phyloP scores from a whole-genome alignment of 1,140 invertebrate genomes.

The Yoshiicerus persimilis region DNA sequence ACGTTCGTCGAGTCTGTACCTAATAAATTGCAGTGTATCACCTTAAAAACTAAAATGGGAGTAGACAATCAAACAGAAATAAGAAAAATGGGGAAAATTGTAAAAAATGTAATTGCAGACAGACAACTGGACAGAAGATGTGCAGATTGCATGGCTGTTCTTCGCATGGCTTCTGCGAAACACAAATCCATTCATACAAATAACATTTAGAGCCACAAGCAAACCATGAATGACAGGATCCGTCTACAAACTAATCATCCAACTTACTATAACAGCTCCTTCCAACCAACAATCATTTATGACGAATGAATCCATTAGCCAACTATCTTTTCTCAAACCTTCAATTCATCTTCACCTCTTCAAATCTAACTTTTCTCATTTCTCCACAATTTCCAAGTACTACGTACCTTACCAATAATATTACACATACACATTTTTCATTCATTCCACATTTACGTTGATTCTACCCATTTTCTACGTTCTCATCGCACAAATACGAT shows the following conservation, averaged over 20 bases:
- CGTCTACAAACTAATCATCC: background rate
- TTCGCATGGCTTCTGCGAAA: background rate
- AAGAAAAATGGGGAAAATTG: background rate
- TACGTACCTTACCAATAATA: too few species aligned
- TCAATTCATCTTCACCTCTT: background rate
- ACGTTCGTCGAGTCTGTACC: background rate
- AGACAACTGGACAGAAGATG: background rate
- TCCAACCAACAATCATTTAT: background rate
- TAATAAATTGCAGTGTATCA: background rate
- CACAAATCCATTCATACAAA: conserved; percentile 7
- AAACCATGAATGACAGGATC: conserved; percentile 1
- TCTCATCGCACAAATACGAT: too few species aligned
- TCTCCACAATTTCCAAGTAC: too few species aligned
- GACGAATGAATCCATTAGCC: background rate
- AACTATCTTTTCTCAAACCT: background rate
- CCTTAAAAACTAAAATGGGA: conserved; percentile 4
- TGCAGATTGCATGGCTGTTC: background rate
- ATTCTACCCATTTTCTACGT: too few species aligned
- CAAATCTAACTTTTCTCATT: too few species aligned
- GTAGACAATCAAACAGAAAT: conserved; percentile 7
- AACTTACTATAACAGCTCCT: background rate
- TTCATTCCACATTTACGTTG: too few species aligned
- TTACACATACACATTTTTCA: too few species aligned
- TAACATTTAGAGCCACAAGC: conserved; percentile 1
- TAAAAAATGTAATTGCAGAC: background rate